Evolutionary conservation across 2,888 invertebrate species (phyloP), one percentile per base, ranked within the genome.

Genomic region (Adela reaumurella): DNA sequence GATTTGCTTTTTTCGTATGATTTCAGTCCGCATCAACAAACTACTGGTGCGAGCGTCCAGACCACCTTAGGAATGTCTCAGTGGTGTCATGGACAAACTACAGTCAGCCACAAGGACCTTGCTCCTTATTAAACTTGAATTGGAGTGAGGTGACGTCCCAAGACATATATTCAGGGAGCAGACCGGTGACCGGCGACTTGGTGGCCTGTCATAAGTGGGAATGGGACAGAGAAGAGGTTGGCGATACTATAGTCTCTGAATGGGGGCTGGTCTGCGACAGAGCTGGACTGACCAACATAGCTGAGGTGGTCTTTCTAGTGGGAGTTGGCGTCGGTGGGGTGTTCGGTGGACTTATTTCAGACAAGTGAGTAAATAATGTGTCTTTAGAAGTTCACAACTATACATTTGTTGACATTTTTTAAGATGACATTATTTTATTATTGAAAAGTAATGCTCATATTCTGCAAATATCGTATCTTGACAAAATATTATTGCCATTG

Each of bases 291-390:
- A 85, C 84, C 52, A 89, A 84, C 62, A 72, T 90, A 24, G 87
- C 89, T 11, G 91, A 90, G 70, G 89, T 89, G 70, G 84, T 87
- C 64, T 91, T 90, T 67, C 71, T 92, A 52, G 74, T 86, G 19
- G 91, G 91, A 28, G 89, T 90, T 14, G 89, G 89, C 50, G 72
- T 87, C 44, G 91, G 91, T 48, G 90, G 90, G 47, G 83, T 90
- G 16, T 82, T 89, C n/a, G 88, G 89, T 52, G 90, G 90, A 19
- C 86, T 87, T 67, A 81, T 90, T 49, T 90, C 90, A 4, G 91
- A 91, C 68, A 88, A 84, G 83, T 78, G 56, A 63, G 64, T 51
- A 45, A 24, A 24, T n/a, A n/a, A n/a, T n/a, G n/a, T n/a, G n/a
- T n/a, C n/a, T n/a, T n/a, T n/a, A n/a, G n/a, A n/a, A n/a, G n/a